Conservation (phyloP, 2,797 vertebrate species). For the Peromyscus eremicus region DNA sequence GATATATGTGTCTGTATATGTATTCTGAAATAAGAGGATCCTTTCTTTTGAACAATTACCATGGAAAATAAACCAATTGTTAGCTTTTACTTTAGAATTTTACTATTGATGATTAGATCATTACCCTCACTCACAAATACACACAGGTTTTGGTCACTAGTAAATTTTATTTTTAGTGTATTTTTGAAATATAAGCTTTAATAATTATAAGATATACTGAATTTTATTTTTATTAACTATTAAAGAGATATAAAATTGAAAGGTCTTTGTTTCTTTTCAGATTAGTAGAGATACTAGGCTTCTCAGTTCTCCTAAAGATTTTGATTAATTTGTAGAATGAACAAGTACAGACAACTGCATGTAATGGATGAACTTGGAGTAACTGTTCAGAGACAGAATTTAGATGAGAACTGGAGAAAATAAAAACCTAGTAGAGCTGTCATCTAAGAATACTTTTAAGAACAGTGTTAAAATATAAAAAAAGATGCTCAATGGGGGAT, state of each 20-base stretch:
- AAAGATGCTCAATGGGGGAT: background rate
- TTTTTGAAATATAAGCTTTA: background rate
- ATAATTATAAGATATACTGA: background rate
- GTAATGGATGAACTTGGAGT: background rate
- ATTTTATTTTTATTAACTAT: background rate
- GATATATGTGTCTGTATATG: background rate
- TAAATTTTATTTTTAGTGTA: background rate
- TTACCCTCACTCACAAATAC: background rate
- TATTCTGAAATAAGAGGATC: background rate
- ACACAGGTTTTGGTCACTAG: background rate
- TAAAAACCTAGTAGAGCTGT: background rate
- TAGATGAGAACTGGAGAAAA: conserved; percentile 35
- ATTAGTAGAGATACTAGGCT: background rate
- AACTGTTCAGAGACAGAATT: conserved; percentile 45
- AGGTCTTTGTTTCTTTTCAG: background rate
- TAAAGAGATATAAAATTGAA: background rate
- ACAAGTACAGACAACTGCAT: background rate
- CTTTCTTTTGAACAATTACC: background rate
- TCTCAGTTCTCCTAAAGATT: background rate
- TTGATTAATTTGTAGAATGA: too few species aligned
- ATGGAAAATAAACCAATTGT: background rate
- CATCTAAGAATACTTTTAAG: conserved; percentile 41
- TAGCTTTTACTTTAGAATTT: conserved; percentile 23
- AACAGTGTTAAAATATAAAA: conserved; percentile 25
- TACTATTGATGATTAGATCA: background rate